These are phyloP conservation scores for Drosophila eugracilis DNA, from an alignment of 1,140 invertebrate species.

Conservation along the genomic window DNA sequence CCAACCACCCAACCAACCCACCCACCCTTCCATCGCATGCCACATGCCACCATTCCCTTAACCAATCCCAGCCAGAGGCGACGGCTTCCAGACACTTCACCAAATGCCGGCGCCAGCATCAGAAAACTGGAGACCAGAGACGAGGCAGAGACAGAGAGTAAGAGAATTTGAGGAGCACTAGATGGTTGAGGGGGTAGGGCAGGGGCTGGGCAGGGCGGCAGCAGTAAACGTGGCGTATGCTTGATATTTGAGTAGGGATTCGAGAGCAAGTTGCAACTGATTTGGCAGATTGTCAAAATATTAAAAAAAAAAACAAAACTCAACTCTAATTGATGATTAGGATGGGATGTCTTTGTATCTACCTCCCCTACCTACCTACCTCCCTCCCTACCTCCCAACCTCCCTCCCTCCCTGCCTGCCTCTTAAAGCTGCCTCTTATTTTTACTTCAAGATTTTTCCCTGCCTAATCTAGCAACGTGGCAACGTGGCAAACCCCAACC, in stretches of 20 bases:
- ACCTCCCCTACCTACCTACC: too few species aligned
- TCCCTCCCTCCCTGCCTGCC: too few species aligned
- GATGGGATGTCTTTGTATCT: too few species aligned
- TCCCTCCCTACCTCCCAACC: too few species aligned
- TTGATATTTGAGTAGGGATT: slow-evolving; percentile 51
- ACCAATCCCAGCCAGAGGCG: slow-evolving; percentile 29
- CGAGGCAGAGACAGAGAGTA: not conserved
- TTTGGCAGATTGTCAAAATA: slow-evolving; percentile 46
- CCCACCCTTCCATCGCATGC: not conserved
- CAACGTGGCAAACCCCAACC: not conserved
- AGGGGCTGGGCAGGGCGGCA: too few species aligned
- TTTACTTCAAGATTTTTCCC: too few species aligned
- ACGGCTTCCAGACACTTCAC: slow-evolving; percentile 59
- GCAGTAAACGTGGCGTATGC: slow-evolving; percentile 54
- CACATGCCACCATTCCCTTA: not conserved
- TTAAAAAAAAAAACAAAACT: slow-evolving; percentile 46
- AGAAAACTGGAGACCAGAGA: not conserved
- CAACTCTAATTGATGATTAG: slow-evolving; percentile 18
- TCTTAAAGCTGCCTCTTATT: slow-evolving; percentile 34
- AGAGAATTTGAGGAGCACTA: too few species aligned
- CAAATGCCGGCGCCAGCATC: slow-evolving; percentile 68
- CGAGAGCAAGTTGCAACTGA: slow-evolving; percentile 31
- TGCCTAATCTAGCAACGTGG: not conserved
- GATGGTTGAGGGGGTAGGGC: too few species aligned
- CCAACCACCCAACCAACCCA: not conserved